These are phyloP conservation scores for Spilosoma lubricipeda DNA, from an alignment of 2,888 invertebrate species.

Conservation along the genomic window DNA sequence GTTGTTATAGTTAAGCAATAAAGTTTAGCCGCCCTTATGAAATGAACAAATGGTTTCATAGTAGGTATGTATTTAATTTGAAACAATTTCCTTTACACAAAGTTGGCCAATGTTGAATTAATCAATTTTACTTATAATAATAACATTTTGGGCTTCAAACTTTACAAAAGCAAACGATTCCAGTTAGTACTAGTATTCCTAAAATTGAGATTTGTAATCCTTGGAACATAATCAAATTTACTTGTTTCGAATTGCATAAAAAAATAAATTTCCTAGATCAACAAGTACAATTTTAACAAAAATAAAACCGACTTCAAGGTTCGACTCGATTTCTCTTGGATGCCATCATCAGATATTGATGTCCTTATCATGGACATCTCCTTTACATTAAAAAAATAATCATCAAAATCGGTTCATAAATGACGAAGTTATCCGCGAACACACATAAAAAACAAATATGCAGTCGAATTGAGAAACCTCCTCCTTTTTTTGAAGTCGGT, in stretches of 20 bases:
- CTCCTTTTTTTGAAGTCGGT: no score
- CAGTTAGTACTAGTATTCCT: conserved; percentile 30
- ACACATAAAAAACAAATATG: no score
- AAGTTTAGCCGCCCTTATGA: not conserved
- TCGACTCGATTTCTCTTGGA: no score
- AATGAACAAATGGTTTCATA: conserved; percentile 15
- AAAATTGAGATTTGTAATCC: conserved; percentile 36
- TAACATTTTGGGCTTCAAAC: conserved; percentile 44
- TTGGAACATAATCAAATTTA: conserved; percentile 33
- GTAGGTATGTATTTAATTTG: conserved; percentile 44
- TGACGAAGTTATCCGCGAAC: no score
- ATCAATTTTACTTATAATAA: conserved; percentile 51
- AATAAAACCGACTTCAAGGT: no score
- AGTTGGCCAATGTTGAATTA: conserved; percentile 46
- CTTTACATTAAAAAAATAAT: no score
- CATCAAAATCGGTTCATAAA: no score
- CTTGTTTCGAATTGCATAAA: conserved; percentile 1
- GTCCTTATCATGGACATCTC: no score
- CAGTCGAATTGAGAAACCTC: no score
- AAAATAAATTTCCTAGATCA: not conserved
- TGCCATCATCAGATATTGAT: no score
- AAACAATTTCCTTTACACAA: conserved; percentile 45
- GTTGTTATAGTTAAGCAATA: not conserved
- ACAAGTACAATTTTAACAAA: no score
- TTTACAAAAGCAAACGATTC: conserved; percentile 38